Percentiles rank a stretch among this genome's conserved stretches.
These are phyloP conservation scores for Anagrus nilaparvatae DNA, from an alignment of 1,140 invertebrate genomes.

Conservation along the genomic window DNA sequence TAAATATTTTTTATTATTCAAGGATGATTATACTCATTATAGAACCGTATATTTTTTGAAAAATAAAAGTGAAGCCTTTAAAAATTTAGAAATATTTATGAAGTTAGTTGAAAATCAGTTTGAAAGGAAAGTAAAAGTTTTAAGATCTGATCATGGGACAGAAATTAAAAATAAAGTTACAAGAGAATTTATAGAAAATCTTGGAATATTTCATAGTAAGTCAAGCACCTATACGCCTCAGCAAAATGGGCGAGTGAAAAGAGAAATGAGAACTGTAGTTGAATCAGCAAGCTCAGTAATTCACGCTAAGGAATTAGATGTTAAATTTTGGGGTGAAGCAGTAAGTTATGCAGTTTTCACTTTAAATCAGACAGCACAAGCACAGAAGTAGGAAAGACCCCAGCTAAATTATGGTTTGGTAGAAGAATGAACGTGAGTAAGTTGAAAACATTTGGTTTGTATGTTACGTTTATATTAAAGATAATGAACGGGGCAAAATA, in stretches of 20 bases:
- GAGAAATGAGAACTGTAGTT: slow-evolving; percentile 28
- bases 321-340: slow-evolving; percentile 20
- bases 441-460: slow-evolving; percentile 14
- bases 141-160: slow-evolving; percentile 24
- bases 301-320: slow-evolving; percentile 6
- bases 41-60: no score
- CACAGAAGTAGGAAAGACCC: slow-evolving; percentile 10
- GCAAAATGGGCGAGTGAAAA: slow-evolving; percentile 31
- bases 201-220: slow-evolving; percentile 17
- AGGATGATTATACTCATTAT: no score
- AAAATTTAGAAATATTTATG: slow-evolving; percentile 18
- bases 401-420: slow-evolving; percentile 13
- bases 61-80: slow-evolving; percentile 5
- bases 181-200: slow-evolving; percentile 6
- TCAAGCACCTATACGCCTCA: slow-evolving; percentile 27
- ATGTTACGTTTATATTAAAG: slow-evolving; percentile 12
- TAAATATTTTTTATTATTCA: slow-evolving; percentile 24
- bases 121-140: slow-evolving; percentile 15
- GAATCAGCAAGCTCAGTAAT: slow-evolving; percentile 22
- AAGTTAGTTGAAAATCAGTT: slow-evolving; percentile 18
- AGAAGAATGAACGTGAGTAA: slow-evolving; percentile 2
- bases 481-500: slow-evolving; percentile 13
- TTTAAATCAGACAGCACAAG: slow-evolving; percentile 16
- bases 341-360: slow-evolving; percentile 16
- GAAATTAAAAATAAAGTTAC: slow-evolving; percentile 20